Evolutionary conservation across 2,888 invertebrate species (phyloP).

Genomic region (Limulus polyphemus): DNA sequence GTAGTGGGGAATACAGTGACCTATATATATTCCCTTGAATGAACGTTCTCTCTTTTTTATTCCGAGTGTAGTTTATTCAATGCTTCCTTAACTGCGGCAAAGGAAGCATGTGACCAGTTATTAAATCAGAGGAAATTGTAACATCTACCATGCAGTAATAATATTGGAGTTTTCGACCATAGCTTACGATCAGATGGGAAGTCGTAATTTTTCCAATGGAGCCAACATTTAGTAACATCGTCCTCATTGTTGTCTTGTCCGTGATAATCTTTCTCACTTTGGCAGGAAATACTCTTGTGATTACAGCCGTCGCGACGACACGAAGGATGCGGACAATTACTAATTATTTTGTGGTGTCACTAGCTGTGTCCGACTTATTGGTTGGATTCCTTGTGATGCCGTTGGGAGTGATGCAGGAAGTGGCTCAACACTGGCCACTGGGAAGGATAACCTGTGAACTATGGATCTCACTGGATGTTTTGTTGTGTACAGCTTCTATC

Average conservation of each 20-base stretch:
- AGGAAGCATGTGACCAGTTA: too few species aligned
- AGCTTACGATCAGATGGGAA: too few species aligned
- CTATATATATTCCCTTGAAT: too few species aligned
- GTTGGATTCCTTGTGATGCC: conserved; percentile 27
- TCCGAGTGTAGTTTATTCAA: too few species aligned
- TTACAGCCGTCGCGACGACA: conserved; percentile 21
- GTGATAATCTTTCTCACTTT: conserved; percentile 14
- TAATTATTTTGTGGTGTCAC: conserved; percentile 26
- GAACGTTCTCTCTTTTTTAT: too few species aligned
- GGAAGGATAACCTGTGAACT: conserved; percentile 25
- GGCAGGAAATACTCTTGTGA: conserved; percentile 21
- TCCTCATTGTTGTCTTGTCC: background rate
- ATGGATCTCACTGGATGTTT: conserved; percentile 31
- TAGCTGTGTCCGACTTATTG: conserved; percentile 25
- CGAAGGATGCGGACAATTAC: conserved; percentile 25
- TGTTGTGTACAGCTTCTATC: conserved; percentile 35
- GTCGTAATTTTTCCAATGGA: too few species aligned
- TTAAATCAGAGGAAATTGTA: too few species aligned
- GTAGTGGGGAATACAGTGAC: too few species aligned
- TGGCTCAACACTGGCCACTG: conserved; percentile 23
- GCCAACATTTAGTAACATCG: too few species aligned
- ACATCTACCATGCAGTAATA: too few species aligned
- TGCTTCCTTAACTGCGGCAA: too few species aligned
- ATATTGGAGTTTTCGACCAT: too few species aligned
- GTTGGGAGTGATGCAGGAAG: conserved; percentile 22